Evolutionary conservation across 1,140 invertebrate genomes (phyloP).

Genomic region (Hyles vespertilio): DNA sequence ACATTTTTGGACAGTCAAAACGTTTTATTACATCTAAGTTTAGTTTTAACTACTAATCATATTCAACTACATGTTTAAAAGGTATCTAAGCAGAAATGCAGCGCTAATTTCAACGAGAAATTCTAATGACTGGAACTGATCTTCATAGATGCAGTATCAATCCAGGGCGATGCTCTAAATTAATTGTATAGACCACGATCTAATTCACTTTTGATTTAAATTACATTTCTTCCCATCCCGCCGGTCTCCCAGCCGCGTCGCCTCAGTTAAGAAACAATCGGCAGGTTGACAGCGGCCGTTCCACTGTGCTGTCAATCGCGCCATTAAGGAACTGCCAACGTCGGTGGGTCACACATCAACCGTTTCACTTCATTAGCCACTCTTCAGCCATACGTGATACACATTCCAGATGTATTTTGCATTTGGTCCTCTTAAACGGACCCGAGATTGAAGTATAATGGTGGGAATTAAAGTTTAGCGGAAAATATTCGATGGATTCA

Average conservation of each 20-base stretch:
- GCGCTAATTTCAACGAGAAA: no score
- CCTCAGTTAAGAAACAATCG: slow-evolving; percentile 50
- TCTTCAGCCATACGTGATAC: slow-evolving; percentile 42
- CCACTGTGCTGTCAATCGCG: slow-evolving; percentile 56
- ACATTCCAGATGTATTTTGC: slow-evolving; percentile 41
- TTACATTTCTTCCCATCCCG: slow-evolving; percentile 7
- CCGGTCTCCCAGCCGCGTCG: slow-evolving; percentile 29
- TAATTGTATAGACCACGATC: no score
- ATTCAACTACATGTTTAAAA: no score
- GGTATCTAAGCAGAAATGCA: no score
- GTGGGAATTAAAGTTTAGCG: slow-evolving; percentile 21
- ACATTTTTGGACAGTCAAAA: no score
- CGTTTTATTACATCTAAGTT: no score
- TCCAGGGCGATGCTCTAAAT: no score
- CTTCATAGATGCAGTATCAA: no score
- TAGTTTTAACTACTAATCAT: no score
- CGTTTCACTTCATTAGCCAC: slow-evolving; percentile 47
- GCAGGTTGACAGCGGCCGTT: slow-evolving; percentile 33
- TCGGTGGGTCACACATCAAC: slow-evolving; percentile 47
- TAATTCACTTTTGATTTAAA: no score
- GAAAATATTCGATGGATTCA: background rate
- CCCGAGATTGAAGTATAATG: slow-evolving; percentile 44
- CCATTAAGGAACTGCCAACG: slow-evolving; percentile 35
- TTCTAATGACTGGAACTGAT: no score
- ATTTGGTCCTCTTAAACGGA: slow-evolving; percentile 31